Evolutionary conservation across 2,113 vertebrate genomes (phyloP).

Genomic region (Amblyopsis rosae): DNA sequence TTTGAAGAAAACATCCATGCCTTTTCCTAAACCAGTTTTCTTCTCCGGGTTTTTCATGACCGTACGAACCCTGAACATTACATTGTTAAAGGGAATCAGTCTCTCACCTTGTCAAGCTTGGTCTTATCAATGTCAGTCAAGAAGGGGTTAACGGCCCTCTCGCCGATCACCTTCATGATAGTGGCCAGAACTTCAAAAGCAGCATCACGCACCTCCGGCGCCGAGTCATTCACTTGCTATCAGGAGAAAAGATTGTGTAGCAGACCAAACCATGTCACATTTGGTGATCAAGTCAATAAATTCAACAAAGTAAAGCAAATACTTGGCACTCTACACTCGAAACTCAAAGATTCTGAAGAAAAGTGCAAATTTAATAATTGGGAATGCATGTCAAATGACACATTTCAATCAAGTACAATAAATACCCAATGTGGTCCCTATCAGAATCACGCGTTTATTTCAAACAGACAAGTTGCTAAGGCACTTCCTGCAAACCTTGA

Average conservation of each 20-base stretch:
- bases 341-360: background rate
- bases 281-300: too few species aligned
- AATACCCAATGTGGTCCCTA: too few species aligned
- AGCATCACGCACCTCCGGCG: slow-evolving; percentile 88
- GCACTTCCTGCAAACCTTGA: slow-evolving; percentile 78
- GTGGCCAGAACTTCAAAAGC: slow-evolving; percentile 89
- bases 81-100: too few species aligned
- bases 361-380: too few species aligned
- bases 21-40: too few species aligned
- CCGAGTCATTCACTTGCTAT: slow-evolving; percentile 90
- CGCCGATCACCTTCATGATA: slow-evolving; percentile 88
- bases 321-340: too few species aligned
- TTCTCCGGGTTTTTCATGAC: too few species aligned
- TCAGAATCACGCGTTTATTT: background rate
- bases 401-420: too few species aligned
- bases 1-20: too few species aligned
- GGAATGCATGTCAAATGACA: too few species aligned
- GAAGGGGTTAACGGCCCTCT: slow-evolving; percentile 88
- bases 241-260: background rate
- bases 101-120: slow-evolving; percentile 85
- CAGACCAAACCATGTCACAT: background rate
- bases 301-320: too few species aligned
- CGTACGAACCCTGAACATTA: too few species aligned
- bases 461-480: background rate
- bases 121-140: slow-evolving; percentile 87